These are phyloP conservation scores for Ephydatia muelleri DNA, from an alignment of 37 sponge, comb jelly and placozoan genomes.

Conservation along the genomic window DNA sequence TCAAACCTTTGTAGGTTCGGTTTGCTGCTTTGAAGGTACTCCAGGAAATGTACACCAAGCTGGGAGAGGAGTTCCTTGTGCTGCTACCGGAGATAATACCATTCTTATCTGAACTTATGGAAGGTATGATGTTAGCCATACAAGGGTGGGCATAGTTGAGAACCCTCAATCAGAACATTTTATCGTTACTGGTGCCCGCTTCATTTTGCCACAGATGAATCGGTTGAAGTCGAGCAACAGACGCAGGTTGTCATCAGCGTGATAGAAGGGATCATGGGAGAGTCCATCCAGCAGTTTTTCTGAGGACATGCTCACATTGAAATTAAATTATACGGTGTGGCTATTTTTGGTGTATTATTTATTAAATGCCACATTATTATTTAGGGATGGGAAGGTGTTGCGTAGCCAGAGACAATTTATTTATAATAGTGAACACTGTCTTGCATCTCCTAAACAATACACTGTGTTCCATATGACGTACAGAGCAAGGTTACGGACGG, in stretches of 20 bases:
- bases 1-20: constrained; percentile 51
- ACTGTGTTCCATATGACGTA: no score
- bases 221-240: constrained; percentile 76
- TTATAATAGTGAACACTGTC: no score
- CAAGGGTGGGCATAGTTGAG: not conserved
- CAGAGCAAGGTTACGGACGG: no score
- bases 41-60: constrained; percentile 62
- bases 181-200: not conserved
- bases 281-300: constrained; percentile 92
- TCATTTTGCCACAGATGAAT: constrained; percentile 69
- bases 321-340: not conserved
- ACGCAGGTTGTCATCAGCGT: constrained; percentile 60
- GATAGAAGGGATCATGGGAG: constrained; percentile 87
- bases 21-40: constrained; percentile 64
- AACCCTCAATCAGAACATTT: not conserved
- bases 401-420: no score
- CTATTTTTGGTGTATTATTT: no score
- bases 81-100: constrained; percentile 96
- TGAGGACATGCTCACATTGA: constrained; percentile 15
- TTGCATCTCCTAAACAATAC: no score
- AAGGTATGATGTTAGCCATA: constrained; percentile 57
- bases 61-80: constrained; percentile 80
- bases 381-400: not conserved
- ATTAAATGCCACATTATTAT: not conserved
- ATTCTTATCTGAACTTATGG: constrained; percentile 93